Conservation (phyloP, 2,888 invertebrate genomes). For the Masnerella sp. region DNA sequence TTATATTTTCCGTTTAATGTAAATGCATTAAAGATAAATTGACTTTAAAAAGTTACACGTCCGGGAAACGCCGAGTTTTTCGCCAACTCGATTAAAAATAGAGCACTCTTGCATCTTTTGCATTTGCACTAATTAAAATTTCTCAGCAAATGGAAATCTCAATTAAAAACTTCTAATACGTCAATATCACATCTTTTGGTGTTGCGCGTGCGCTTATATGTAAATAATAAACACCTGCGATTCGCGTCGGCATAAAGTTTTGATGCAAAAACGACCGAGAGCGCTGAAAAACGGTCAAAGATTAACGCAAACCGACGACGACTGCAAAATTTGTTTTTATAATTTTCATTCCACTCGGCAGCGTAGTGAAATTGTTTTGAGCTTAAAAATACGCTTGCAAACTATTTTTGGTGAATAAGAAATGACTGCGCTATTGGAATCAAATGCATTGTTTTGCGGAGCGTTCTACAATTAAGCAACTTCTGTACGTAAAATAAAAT, state of each 20-base stretch:
- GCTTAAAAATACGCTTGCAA: too few species aligned
- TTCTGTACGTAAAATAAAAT: too few species aligned
- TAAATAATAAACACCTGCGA: too few species aligned
- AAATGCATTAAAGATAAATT: conserved; percentile 47
- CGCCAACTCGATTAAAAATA: conserved; percentile 24
- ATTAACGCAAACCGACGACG: neutral
- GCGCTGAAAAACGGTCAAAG: conserved; percentile 3
- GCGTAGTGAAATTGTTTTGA: too few species aligned
- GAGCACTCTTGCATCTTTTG: conserved; percentile 16
- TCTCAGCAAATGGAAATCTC: conserved; percentile 24
- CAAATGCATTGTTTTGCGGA: conserved; percentile 1
- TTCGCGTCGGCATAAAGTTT: conserved; percentile 1
- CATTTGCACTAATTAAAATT: conserved; percentile 24
- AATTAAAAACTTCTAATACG: conserved; percentile 30
- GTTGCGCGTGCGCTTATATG: conserved; percentile 8
- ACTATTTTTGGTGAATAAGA: too few species aligned
- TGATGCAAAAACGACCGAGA: too few species aligned
- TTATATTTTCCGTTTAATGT: conserved; percentile 47
- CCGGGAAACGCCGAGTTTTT: conserved; percentile 22
- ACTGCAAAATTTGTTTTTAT: conserved; percentile 1
- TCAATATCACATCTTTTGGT: conserved; percentile 29
- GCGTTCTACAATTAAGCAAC: neutral
- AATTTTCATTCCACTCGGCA: conserved; percentile 2
- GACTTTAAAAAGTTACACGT: conserved; percentile 35
- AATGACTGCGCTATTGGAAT: too few species aligned